phyloP scores from a whole-genome alignment of 64 coral and sea anemone genomes.

The Orbicella faveolata region DNA sequence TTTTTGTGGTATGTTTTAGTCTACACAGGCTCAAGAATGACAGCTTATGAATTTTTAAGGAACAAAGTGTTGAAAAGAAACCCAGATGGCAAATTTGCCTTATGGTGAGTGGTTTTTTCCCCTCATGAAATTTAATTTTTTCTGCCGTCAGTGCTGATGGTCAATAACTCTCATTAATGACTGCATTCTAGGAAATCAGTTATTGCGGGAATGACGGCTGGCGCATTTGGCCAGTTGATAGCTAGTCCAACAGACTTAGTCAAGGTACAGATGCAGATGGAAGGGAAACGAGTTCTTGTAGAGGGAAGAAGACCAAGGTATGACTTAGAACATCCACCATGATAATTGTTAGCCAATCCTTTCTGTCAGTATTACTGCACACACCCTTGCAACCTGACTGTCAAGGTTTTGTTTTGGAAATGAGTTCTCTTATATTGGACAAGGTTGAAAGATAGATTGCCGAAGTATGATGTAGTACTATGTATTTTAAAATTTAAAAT shows the following conservation, averaged over 20 bases:
- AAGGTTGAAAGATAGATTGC: too few relatives aligned
- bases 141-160: background rate
- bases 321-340: too few relatives aligned
- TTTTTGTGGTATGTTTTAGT: slow-evolving; percentile 26
- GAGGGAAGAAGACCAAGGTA: slow-evolving; percentile 89
- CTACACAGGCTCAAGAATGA: slow-evolving; percentile 96
- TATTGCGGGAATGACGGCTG: slow-evolving; percentile 82
- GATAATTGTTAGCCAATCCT: too few relatives aligned
- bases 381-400: too few relatives aligned
- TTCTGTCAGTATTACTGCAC: too few relatives aligned
- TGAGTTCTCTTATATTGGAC: too few relatives aligned
- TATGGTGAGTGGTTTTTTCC: slow-evolving; percentile 64
- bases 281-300: slow-evolving; percentile 84
- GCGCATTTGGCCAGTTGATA: slow-evolving; percentile 90
- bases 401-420: too few relatives aligned
- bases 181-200: slow-evolving; percentile 74
- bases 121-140: background rate
- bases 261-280: slow-evolving; percentile 99
- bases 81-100: slow-evolving; percentile 84
- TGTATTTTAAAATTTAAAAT: too few relatives aligned
- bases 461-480: too few relatives aligned
- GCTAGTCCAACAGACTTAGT: slow-evolving; percentile 93
- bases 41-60: slow-evolving; percentile 85
- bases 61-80: slow-evolving; percentile 84
- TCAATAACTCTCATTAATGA: background rate